Evolutionary conservation across 2,888 invertebrate species (phyloP), one percentile per base, ranked within the genome.

Genomic region (Polia nebulosa): DNA sequence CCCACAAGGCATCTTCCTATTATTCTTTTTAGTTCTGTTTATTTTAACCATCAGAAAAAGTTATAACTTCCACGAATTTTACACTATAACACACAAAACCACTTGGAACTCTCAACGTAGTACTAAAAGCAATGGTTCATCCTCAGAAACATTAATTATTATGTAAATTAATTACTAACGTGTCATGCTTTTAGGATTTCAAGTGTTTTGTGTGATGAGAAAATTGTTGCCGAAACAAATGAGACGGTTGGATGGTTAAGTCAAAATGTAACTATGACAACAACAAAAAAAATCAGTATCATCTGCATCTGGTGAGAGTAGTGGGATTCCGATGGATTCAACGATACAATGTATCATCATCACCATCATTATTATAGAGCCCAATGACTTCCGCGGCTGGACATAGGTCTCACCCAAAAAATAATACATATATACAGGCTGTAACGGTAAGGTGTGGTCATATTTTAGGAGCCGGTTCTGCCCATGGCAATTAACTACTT

Each of bases 151-250:
- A 76, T 87, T 86, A 88, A 92, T 92, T 92, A 89, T 90, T 89
- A 94, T 95, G 94, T 87, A 93, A 94, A 95, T 94, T 88, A 94
- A 92, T 94, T 90, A 91, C 86, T 84, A 77, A 87, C 85, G 83
- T 88, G 91, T 90, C 89, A 92, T 90, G 91, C 86, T 87, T 90
- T 82, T 85, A 76, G 60, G 81, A 89, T 87, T 88, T 89, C 70
- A 84, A 85, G 68, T 57, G 89, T 88, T 89, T 93, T 90, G 91
- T 91, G 44, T 73, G 22, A 63, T 62, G 47, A 69, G 69, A 84
- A 80, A 79, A 78, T 78, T 80, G 76, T 72, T 59, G 62, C 82
- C 85, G 88, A 84, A 87, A 85, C 89, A 78, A 90, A 89, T 88
- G 69, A 58, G 44, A 58, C 22, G 29, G 5, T 55, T 67, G 83